Conservation (phyloP, 1,140 invertebrate species). For the Heterodera schachtii region DNA sequence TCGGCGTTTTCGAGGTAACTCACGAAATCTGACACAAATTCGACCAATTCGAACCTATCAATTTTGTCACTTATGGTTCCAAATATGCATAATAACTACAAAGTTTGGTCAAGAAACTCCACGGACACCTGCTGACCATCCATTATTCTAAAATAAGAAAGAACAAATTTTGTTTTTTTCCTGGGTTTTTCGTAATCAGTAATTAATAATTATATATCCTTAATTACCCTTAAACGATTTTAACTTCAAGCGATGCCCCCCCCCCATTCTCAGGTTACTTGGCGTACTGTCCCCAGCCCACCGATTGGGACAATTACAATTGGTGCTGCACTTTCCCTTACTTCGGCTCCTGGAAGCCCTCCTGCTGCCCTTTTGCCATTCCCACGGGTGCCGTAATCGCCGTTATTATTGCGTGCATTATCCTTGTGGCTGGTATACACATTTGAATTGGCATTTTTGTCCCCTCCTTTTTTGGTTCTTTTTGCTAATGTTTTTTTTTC, state of each 20-base stretch:
- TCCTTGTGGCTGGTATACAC: conserved; percentile 52
- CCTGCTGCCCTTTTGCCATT: conserved; percentile 65
- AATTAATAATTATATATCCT: too few relatives aligned
- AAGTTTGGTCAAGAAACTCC: too few relatives aligned
- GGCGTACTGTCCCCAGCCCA: conserved; percentile 65
- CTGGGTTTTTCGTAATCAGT: too few relatives aligned
- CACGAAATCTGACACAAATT: neutral
- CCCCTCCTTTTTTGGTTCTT: neutral
- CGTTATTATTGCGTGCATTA: conserved; percentile 61
- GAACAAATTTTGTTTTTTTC: too few relatives aligned
- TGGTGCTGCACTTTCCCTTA: conserved; percentile 66
- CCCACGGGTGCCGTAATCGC: conserved; percentile 65
- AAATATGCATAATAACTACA: too few relatives aligned
- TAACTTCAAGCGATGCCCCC: too few relatives aligned
- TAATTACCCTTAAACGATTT: too few relatives aligned
- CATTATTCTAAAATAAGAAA: too few relatives aligned
- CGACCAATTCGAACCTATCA: too few relatives aligned
- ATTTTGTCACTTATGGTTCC: neutral
- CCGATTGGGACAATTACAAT: conserved; percentile 65
- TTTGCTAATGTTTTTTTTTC: conserved; percentile 4
- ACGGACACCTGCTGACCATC: too few relatives aligned
- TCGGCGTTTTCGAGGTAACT: too few relatives aligned
- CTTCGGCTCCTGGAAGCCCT: conserved; percentile 59
- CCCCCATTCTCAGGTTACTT: conserved; percentile 53
- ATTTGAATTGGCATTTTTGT: neutral